These are phyloP conservation scores for Pterois miles DNA, from an alignment of 2,797 vertebrate genomes.

Conservation along the genomic window DNA sequence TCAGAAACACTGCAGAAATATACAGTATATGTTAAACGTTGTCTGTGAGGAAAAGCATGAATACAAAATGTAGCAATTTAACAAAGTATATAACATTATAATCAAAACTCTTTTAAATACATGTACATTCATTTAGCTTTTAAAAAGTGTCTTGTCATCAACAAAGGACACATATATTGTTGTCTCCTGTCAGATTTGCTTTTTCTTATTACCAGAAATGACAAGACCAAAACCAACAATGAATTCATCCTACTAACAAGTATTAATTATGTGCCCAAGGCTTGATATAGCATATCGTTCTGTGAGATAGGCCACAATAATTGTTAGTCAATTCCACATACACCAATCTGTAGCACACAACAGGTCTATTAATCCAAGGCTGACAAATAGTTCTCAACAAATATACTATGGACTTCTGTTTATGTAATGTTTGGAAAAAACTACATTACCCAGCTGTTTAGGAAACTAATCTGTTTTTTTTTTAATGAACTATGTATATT, in stretches of 20 bases:
- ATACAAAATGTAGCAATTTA: background rate
- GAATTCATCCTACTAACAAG: background rate
- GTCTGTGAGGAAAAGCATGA: background rate
- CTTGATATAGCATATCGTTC: background rate
- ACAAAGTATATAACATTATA: background rate
- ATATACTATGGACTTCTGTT: background rate
- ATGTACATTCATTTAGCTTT: background rate
- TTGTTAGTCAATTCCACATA: background rate
- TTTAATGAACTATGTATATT: background rate
- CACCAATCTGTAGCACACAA: background rate
- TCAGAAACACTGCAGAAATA: constrained; percentile 83
- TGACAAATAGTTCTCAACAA: background rate
- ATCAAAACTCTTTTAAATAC: background rate
- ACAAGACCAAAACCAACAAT: background rate
- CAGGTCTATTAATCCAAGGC: background rate
- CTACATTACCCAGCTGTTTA: background rate
- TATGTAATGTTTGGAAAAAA: background rate
- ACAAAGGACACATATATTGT: background rate
- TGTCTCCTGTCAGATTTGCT: background rate
- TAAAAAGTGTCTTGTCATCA: background rate
- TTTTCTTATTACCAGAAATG: background rate
- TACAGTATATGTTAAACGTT: background rate
- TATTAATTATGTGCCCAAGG: background rate
- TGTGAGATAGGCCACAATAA: background rate
- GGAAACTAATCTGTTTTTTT: background rate